Conservation (phyloP, 23 tunicate genomes). For the Ciona savignyi region DNA sequence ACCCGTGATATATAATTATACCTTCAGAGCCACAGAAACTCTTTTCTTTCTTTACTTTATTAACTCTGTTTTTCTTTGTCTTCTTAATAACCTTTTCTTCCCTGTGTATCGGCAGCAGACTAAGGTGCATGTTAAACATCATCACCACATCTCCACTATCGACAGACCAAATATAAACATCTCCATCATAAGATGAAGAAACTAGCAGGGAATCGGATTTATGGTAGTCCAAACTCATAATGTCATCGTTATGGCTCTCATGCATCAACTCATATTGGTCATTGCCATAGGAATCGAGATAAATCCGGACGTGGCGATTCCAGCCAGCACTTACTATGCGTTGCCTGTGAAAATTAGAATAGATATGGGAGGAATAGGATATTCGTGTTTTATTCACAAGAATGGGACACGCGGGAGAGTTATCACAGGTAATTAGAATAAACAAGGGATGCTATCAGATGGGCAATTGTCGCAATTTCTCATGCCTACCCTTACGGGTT, state of each 20-base stretch:
- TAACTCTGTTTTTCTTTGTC: neutral
- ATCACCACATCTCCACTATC: conserved; percentile 29
- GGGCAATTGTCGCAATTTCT: too few species aligned
- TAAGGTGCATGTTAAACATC: conserved; percentile 67
- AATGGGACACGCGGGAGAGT: too few species aligned
- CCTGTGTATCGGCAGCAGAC: conserved; percentile 44
- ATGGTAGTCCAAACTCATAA: conserved; percentile 55
- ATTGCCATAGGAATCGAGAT: conserved; percentile 41
- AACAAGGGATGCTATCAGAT: too few species aligned
- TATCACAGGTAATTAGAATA: too few species aligned
- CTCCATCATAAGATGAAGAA: conserved; percentile 79
- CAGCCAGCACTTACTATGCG: conserved; percentile 54
- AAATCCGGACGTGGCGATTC: conserved; percentile 31
- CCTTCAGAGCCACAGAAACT: too few species aligned
- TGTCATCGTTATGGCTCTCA: conserved; percentile 60
- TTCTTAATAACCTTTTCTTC: neutral
- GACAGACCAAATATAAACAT: conserved; percentile 68
- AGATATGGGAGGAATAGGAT: too few species aligned
- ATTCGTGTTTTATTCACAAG: too few species aligned
- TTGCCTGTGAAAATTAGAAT: conserved; percentile 6
- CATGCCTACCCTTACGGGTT: too few species aligned
- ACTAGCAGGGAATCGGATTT: conserved; percentile 27
- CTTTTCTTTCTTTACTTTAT: neutral
- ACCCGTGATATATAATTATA: too few species aligned
- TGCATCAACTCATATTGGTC: conserved; percentile 23